Percentiles rank a stretch among this genome's conserved stretches.
Conservation (phyloP, 1,140 invertebrate species). For the Chelonus insularis region DNA sequence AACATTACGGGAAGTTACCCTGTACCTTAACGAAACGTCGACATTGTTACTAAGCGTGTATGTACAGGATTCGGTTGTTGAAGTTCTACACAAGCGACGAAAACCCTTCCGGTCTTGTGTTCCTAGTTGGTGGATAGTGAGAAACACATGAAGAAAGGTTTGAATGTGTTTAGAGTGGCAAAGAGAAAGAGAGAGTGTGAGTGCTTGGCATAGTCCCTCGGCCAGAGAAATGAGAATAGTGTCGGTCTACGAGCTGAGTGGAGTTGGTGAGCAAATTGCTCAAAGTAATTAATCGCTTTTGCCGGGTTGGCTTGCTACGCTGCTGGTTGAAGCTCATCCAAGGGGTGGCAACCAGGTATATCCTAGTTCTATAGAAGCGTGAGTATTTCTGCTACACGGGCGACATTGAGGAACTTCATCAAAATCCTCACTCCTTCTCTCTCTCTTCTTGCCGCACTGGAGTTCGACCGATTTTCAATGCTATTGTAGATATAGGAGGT, state of each 20-base stretch:
- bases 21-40: constrained; percentile 41
- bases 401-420: constrained; percentile 25
- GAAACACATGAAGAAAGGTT: constrained; percentile 11
- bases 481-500: constrained; percentile 15
- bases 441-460: constrained; percentile 10
- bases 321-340: constrained; percentile 49
- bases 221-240: constrained; percentile 56
- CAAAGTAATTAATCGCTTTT: constrained; percentile 60
- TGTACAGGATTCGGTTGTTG: constrained; percentile 12
- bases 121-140: constrained; percentile 1
- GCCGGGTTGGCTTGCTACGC: constrained; percentile 51
- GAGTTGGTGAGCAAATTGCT: constrained; percentile 59
- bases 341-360: constrained; percentile 48
- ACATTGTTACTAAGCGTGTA: constrained; percentile 20
- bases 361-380: constrained; percentile 1
- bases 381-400: constrained; percentile 14
- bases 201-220: constrained; percentile 18
- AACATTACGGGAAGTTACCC: constrained; percentile 46
- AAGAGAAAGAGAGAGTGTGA: constrained; percentile 1
- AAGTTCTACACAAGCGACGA: constrained; percentile 27
- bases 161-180: neutral
- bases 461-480: constrained; percentile 29
- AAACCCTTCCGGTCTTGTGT: constrained; percentile 33
- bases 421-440: constrained; percentile 13
- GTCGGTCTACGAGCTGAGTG: constrained; percentile 56